These are phyloP conservation scores for Frankliniella intonsa DNA, from an alignment of 2,888 invertebrate genomes.

Conservation along the genomic window DNA sequence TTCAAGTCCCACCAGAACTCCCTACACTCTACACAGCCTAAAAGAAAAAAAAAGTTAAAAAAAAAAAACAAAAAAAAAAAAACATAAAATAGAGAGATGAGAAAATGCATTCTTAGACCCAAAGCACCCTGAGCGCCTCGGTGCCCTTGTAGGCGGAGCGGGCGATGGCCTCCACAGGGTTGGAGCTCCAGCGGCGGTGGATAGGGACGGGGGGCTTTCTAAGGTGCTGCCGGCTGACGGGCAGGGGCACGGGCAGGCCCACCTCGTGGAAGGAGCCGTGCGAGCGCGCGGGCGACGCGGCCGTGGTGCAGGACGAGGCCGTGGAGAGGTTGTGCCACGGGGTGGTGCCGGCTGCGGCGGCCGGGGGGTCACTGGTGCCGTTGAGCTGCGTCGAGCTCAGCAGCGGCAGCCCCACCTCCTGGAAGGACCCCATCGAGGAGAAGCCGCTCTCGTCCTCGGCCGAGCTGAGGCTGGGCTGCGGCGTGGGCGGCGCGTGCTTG, in stretches of 20 bases:
- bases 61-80: neutral
- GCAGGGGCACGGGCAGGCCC: constrained; percentile 38
- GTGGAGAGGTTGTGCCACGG: neutral
- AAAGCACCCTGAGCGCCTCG: constrained; percentile 4
- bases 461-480: constrained; percentile 38
- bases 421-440: constrained; percentile 79
- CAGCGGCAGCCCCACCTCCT: constrained; percentile 68
- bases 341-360: neutral
- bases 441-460: constrained; percentile 80
- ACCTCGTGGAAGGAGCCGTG: constrained; percentile 39
- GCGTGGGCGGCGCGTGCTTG: constrained; percentile 28
- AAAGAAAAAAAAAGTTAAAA: neutral
- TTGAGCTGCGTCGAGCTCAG: constrained; percentile 16
- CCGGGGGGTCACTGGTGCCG: neutral
- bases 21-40: neutral
- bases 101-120: neutral
- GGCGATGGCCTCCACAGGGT: constrained; percentile 35
- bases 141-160: constrained; percentile 8
- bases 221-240: constrained; percentile 8
- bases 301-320: constrained; percentile 25
- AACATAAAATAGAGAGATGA: neutral
- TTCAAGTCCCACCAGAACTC: too few species aligned
- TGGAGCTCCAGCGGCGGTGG: constrained; percentile 39
- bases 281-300: constrained; percentile 36
- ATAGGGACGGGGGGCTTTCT: constrained; percentile 30